Evolutionary conservation across 2,797 vertebrate species (phyloP).

Genomic region (Manis javanica): DNA sequence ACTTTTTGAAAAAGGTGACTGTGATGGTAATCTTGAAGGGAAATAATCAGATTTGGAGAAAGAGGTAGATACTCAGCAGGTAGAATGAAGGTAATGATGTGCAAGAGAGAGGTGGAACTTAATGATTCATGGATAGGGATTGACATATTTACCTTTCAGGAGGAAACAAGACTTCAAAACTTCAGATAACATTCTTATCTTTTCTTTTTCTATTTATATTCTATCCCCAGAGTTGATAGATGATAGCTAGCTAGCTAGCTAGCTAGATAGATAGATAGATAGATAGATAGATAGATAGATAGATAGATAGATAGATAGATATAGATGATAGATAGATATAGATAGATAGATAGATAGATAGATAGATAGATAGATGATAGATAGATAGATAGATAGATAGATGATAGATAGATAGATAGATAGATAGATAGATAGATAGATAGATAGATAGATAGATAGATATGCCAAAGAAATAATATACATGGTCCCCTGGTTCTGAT

Average conservation of each 20-base stretch:
- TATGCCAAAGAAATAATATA: neutral
- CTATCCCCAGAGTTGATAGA: neutral
- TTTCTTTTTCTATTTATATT: slow-evolving; percentile 13
- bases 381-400: neutral
- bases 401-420: neutral
- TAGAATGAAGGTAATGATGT: slow-evolving; percentile 34
- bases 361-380: too few species aligned
- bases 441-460: neutral
- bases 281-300: too few species aligned
- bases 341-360: neutral
- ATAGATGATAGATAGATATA: too few species aligned
- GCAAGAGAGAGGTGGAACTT: slow-evolving; percentile 46
- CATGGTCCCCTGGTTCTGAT: neutral
- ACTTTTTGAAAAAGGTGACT: neutral
- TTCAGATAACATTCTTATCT: slow-evolving; percentile 20
- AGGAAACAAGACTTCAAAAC: neutral
- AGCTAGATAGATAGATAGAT: neutral
- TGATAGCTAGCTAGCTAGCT: too few species aligned
- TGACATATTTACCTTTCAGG: slow-evolving; percentile 13
- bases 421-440: too few species aligned
- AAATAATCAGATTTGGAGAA: slow-evolving; percentile 42
- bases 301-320: neutral
- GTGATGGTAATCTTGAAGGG: neutral
- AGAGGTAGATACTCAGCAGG: neutral
- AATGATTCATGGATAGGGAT: slow-evolving; percentile 31